Conservation (phyloP, 2,797 vertebrate genomes). For the Phalanger gymnotis region DNA sequence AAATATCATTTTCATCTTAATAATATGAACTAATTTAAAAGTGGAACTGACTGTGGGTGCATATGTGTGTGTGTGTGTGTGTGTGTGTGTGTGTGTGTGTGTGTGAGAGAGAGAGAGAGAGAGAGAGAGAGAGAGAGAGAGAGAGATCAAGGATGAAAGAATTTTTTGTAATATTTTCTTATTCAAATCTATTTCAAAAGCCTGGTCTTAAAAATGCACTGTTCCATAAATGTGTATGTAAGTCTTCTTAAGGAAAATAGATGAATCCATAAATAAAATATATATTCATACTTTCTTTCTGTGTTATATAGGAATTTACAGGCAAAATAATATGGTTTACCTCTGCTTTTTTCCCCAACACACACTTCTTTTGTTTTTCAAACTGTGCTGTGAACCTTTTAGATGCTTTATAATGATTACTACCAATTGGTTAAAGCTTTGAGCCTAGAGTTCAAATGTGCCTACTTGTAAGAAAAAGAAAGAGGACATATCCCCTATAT, state of each 20-base stretch:
- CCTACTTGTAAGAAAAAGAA: too few species aligned
- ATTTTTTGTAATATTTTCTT: background rate
- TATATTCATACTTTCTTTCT: background rate
- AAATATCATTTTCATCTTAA: background rate
- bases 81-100: too few species aligned
- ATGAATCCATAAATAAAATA: background rate
- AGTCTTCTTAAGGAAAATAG: background rate
- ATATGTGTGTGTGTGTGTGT: background rate
- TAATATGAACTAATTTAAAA: background rate
- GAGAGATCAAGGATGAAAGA: too few species aligned
- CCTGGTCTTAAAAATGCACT: background rate
- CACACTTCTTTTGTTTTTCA: background rate
- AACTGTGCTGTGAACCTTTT: too few species aligned
- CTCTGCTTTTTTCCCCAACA: background rate
- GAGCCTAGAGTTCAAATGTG: background rate
- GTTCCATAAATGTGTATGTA: background rate
- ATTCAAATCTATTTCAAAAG: background rate
- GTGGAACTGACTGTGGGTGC: background rate
- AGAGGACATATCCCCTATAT: background rate
- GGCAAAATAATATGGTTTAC: background rate
- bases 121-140: background rate
- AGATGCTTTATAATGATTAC: too few species aligned
- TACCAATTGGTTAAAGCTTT: too few species aligned
- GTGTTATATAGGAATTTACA: background rate
- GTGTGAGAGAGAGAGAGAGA: too few species aligned